Evolutionary conservation across 2,113 vertebrate genomes (phyloP), one percentile per base, ranked within the genome.

Genomic region (Muntiacus muntjak): DNA sequence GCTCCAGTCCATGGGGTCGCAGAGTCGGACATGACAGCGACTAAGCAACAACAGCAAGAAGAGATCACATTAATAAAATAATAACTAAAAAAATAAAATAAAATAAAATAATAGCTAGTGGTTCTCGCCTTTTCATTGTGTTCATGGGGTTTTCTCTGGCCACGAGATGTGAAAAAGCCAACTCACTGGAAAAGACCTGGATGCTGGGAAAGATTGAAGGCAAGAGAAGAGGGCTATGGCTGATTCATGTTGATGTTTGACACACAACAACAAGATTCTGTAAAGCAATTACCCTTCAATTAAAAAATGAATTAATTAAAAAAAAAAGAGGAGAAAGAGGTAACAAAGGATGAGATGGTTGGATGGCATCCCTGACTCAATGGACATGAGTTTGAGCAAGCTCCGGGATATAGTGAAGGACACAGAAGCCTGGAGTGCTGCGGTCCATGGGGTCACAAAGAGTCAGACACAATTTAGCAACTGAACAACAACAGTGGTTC

Each of bases 151-250:
- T n/a, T 36, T 36, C 64, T 36, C 21, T 67, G 64, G 64, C 33
- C 33, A 67, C 33, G 1, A 21, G 64, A 67, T 67, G 33, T 0
- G 8, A 67, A 67, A 67, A 67, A 67, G 21, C 36, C 3, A 0
- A 43, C 21, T 43, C 36, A 26, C 0, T 43, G 6, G 71, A 76
- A 76, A 76, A 76, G 71, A 43, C 36, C 71, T 43, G 3, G 71
- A 74, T 43, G 36, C 36, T 43, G 71, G 11, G 71, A 76, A 76
- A 76, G 36, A 6, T 7, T 43, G 71, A 43, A 7, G 11, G 36
- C 23, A 43, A 25, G 21, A 76, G 23, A 76, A 76, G 21, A 76
- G 71, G 71, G n/a, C n/a, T 71, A 36, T 71, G n/a, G 67, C n/a
- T 71, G 67, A 71, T 40, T 40, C n/a, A 71, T 23, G 67, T 12